These are phyloP conservation scores for Pachliopta kotzebuea DNA, from an alignment of 2,888 invertebrate genomes.

Conservation along the genomic window DNA sequence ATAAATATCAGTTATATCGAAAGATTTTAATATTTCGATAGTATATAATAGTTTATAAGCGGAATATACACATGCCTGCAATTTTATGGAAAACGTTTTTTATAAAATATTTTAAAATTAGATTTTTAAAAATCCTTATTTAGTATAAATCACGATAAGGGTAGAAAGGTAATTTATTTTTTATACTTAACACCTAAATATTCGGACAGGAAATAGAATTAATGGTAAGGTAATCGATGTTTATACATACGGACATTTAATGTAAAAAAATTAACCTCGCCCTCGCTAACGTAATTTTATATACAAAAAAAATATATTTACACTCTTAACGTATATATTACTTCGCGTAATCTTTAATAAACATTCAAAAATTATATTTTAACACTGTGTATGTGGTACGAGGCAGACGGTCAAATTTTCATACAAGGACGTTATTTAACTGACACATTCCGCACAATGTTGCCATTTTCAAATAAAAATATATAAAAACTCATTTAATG, in stretches of 20 bases:
- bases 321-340: slow-evolving; percentile 31
- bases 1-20: no score
- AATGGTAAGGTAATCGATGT: not conserved
- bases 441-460: not conserved
- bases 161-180: not conserved
- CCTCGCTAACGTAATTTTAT: slow-evolving; percentile 21
- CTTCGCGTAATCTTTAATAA: slow-evolving; percentile 29
- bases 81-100: not conserved
- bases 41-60: not conserved
- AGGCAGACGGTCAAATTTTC: slow-evolving; percentile 21
- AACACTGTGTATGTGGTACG: not conserved
- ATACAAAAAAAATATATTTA: slow-evolving; percentile 36
- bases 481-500: not conserved
- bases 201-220: not conserved
- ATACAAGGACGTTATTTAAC: slow-evolving; percentile 20
- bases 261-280: slow-evolving; percentile 10
- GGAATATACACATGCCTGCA: not conserved
- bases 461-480: not conserved
- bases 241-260: slow-evolving; percentile 16
- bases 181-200: not conserved
- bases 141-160: not conserved
- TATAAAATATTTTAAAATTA: not conserved
- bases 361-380: slow-evolving; percentile 26
- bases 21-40: not conserved
- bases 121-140: not conserved